Percentiles rank a stretch among this genome's conserved stretches.
phyloP scores from a whole-genome alignment of 2,888 invertebrate species.

The Chrysina gloriosa region DNA sequence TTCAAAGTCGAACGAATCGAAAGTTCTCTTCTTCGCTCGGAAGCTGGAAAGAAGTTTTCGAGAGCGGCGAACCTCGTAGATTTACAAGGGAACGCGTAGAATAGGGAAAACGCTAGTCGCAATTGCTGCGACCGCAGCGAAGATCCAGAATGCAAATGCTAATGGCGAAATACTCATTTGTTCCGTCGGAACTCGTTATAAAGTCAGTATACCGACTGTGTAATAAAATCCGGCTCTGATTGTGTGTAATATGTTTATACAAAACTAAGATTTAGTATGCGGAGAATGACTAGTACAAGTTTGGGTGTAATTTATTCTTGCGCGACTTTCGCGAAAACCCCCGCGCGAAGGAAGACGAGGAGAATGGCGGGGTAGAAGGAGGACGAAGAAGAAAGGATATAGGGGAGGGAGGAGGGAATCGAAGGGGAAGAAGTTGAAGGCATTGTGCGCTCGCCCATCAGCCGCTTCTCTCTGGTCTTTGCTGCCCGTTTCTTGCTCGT shows the following conservation, averaged over 20 bases:
- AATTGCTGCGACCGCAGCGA: not conserved
- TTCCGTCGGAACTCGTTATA: constrained; percentile 57
- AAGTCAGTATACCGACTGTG: constrained; percentile 53
- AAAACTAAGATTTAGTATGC: constrained; percentile 62
- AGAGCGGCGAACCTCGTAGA: no score
- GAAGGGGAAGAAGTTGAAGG: constrained; percentile 25
- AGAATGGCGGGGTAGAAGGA: not conserved
- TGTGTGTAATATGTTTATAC: constrained; percentile 63
- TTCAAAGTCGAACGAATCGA: no score
- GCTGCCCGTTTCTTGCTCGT: constrained; percentile 61
- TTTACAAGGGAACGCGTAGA: no score
- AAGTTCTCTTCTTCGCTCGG: no score
- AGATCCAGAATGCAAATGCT: constrained; percentile 48
- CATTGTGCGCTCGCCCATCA: constrained; percentile 44
- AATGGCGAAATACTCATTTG: constrained; percentile 52
- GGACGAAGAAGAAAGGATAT: constrained; percentile 37
- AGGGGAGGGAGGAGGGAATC: not conserved
- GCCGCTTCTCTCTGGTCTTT: constrained; percentile 36
- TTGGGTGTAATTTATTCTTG: constrained; percentile 61
- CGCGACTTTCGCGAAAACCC: constrained; percentile 55
- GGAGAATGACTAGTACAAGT: constrained; percentile 58
- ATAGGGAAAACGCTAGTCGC: not conserved
- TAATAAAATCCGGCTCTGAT: constrained; percentile 60
- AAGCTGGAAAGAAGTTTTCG: no score
- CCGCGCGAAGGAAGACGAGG: not conserved